Conservation (phyloP, 1,140 invertebrate species). For the Heliconius hewitsoni region DNA sequence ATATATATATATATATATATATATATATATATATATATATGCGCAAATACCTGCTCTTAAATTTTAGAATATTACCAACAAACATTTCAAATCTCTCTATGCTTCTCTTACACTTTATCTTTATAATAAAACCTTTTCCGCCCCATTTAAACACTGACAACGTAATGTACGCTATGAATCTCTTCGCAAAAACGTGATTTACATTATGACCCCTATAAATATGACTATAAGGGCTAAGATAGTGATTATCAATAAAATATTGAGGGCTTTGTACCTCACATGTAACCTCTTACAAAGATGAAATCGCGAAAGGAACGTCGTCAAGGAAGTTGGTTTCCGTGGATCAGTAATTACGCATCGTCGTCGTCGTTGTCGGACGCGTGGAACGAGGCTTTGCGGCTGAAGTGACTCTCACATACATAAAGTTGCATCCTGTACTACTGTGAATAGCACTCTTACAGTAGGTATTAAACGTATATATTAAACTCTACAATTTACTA, state of each 20-base stretch:
- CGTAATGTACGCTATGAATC: neutral
- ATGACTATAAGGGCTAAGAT: neutral
- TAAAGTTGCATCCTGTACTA: constrained; percentile 1
- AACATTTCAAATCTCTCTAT: constrained; percentile 3
- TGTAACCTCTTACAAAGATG: constrained; percentile 23
- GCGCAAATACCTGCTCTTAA: neutral
- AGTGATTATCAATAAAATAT: neutral
- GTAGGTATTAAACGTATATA: neutral
- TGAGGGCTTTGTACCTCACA: neutral
- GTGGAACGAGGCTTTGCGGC: neutral
- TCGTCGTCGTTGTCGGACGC: neutral
- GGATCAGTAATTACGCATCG: constrained; percentile 27
- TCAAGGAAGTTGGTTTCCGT: constrained; percentile 28
- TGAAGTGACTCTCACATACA: neutral
- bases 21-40: no score
- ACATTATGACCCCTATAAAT: neutral
- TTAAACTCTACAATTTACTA: neutral
- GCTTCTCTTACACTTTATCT: neutral
- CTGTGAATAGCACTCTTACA: neutral
- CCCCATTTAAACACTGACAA: constrained; percentile 19
- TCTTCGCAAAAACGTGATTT: neutral
- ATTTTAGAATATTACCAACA: neutral
- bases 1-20: no score
- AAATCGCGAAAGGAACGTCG: constrained; percentile 28
- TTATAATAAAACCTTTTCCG: constrained; percentile 28